These are phyloP conservation scores for Scylla paramamosain DNA, from an alignment of 1,140 invertebrate genomes.

Conservation along the genomic window DNA sequence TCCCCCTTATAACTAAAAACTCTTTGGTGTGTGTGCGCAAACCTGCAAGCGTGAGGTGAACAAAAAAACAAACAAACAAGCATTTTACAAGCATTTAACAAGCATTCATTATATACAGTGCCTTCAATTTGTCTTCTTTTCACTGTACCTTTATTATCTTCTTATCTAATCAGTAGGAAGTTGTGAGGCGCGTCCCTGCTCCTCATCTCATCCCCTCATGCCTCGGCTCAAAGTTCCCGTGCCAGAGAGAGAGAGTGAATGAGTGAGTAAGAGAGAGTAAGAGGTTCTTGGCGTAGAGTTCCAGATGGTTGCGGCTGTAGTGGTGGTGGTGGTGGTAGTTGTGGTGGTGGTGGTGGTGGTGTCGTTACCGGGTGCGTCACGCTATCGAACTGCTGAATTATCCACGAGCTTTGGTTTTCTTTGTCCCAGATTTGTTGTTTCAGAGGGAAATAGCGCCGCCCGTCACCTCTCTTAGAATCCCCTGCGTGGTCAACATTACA, in stretches of 20 bases:
- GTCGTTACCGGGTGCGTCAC: not conserved
- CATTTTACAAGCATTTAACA: no score
- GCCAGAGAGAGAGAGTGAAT: not conserved
- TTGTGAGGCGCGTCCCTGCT: not conserved
- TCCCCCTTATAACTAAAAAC: no score
- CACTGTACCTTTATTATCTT: not conserved
- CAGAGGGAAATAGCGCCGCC: no score
- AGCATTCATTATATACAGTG: no score
- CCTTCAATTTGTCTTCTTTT: not conserved
- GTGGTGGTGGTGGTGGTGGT: not conserved
- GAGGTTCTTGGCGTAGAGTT: no score
- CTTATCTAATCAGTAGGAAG: not conserved
- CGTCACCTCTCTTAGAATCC: no score
- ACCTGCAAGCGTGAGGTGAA: no score
- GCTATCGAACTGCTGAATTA: slow-evolving; percentile 2
- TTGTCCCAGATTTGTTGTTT: slow-evolving; percentile 7
- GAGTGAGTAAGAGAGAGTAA: no score
- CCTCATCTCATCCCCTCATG: not conserved
- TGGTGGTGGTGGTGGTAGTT: not conserved
- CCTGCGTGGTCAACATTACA: no score
- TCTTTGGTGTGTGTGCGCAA: no score
- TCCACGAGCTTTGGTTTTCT: not conserved
- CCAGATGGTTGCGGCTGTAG: no score
- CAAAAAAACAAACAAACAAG: no score
- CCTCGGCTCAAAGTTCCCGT: not conserved